Base-by-base conservation (phyloP, 2,797 vertebrate genomes). In the Pygocentrus nattereri region DNA sequence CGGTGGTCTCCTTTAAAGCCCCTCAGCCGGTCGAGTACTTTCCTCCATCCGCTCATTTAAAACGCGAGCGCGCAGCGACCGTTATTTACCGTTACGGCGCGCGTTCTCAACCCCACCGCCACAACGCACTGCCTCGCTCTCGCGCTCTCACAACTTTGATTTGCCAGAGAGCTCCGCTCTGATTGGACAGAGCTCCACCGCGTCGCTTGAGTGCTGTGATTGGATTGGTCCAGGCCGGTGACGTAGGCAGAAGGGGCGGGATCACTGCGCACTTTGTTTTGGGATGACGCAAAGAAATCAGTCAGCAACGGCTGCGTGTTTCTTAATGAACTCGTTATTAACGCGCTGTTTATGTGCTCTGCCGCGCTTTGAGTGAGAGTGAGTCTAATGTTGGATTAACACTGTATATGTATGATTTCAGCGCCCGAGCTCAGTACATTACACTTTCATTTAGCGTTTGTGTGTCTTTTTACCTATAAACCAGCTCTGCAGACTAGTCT, bases 81-180 rank as follows among this genome's bases (percentile, higher is more conserved):
- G 27, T 64, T 64, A 59, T 25, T 56, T 2, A 31, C 27, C 27
- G 61, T 30, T 8, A 34, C 61, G 4, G 61, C 30, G 5, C 64
- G 64, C 64, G 64, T 21, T 67, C 64, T 34, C 61, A 7, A 19
- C 21, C 21, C 31, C 31, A 34, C 31, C n/a, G 31, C 64, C 19
- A 4, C 62, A 38, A 18, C 19, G 31, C 64, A 67, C 31, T 67
- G 64, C 34, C 31, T 64, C 34, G 31, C 64, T 67, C 64, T 67
- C 64, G 64, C 64, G 64, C 64, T 67, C 64, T 67, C 34, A 41
- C 10, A 67, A 67, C 64, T 67, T 67, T 67, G 64, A 67, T 67
- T 67, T 67, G 34, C 19, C 34, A 34, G 19, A 21, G 10, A 19
- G 10, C 0, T 15, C 6, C 3, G 31, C 31, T 41, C 64, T n/a